Conservation (phyloP, 2,888 invertebrate genomes). For the Macroteleia sp. region DNA sequence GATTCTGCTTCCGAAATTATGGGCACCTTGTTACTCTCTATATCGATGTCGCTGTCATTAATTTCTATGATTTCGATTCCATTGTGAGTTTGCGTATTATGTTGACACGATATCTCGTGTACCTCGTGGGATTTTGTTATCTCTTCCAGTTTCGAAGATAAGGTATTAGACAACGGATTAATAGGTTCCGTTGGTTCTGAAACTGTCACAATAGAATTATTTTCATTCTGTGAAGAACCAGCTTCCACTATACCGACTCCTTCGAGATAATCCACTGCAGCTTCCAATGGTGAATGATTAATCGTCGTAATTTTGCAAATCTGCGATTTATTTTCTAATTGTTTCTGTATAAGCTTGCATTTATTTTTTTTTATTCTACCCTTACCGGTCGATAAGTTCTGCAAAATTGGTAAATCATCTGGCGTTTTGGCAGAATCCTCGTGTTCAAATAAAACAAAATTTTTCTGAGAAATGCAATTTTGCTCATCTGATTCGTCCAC, state of each 20-base stretch:
- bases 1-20: conserved; percentile 88
- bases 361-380: conserved; percentile 62
- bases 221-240: conserved; percentile 21
- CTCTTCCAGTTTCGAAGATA: conserved; percentile 68
- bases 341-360: conserved; percentile 71
- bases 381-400: conserved; percentile 62
- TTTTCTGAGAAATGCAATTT: conserved; percentile 27
- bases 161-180: conserved; percentile 69
- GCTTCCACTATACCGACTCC: conserved; percentile 79
- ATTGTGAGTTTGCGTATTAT: conserved; percentile 47
- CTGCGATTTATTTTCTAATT: conserved; percentile 65
- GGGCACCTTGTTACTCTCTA: conserved; percentile 72
- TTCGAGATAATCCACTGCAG: conserved; percentile 75
- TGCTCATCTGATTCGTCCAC: conserved; percentile 34
- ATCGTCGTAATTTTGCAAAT: conserved; percentile 77
- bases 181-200: conserved; percentile 70
- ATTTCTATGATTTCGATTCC: conserved; percentile 78
- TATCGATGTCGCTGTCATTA: conserved; percentile 76
- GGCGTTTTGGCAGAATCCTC: conserved; percentile 13
- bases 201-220: conserved; percentile 70
- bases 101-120: no score
- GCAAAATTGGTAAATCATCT: conserved; percentile 50
- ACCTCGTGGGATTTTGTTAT: conserved; percentile 28
- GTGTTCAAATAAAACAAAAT: background rate
- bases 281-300: conserved; percentile 73